Conservation (phyloP, 1,140 invertebrate species). For the Heliconius hewitsoni region DNA sequence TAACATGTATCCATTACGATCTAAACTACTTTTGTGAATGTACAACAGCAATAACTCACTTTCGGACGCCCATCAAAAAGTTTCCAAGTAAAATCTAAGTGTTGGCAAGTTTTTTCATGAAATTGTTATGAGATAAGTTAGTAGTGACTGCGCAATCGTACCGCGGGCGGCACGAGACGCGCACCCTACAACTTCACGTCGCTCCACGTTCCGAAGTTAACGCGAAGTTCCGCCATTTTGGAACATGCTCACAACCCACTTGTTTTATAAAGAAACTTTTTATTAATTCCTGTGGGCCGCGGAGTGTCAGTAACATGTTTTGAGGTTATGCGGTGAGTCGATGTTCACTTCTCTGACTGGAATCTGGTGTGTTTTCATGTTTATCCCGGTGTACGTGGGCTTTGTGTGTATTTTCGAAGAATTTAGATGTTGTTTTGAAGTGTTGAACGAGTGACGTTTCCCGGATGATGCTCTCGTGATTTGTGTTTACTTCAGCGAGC, state of each 20-base stretch:
- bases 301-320: constrained; percentile 81
- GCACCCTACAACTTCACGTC: constrained; percentile 79
- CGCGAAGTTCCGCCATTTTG: constrained; percentile 83
- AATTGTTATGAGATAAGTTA: constrained; percentile 76
- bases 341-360: constrained; percentile 67
- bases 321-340: constrained; percentile 76
- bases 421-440: constrained; percentile 78
- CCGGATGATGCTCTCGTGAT: constrained; percentile 69
- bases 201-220: constrained; percentile 82
- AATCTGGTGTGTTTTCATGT: constrained; percentile 54
- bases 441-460: constrained; percentile 71
- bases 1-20: constrained; percentile 50
- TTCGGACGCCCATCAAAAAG: constrained; percentile 52
- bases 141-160: constrained; percentile 65
- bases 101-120: constrained; percentile 65
- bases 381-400: constrained; percentile 43
- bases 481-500: constrained; percentile 74
- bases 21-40: constrained; percentile 58
- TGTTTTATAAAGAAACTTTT: constrained; percentile 83
- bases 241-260: constrained; percentile 83
- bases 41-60: constrained; percentile 46
- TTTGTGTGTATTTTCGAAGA: constrained; percentile 66
- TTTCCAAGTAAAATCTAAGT: constrained; percentile 54
- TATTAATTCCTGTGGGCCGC: constrained; percentile 82
- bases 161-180: constrained; percentile 61